A percentile compares a stretch with the other conserved stretches of the same genome.
phyloP scores from a whole-genome alignment of 2,888 invertebrate species.

The Argyresthia goedartella region DNA sequence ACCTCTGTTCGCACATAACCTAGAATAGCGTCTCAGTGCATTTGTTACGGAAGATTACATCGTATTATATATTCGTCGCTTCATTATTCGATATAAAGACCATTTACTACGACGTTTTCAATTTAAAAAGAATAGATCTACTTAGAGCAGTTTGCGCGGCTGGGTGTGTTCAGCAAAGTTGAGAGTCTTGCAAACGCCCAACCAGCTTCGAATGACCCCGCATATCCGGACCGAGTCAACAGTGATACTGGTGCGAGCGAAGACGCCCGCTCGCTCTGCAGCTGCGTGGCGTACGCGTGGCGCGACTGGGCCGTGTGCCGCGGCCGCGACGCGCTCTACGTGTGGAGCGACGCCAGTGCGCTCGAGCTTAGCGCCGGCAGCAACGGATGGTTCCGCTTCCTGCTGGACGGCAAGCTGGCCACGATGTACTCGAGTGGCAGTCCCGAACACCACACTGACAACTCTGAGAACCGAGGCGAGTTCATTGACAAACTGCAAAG shows the following conservation, averaged over 20 bases:
- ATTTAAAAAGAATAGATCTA: too few relatives aligned
- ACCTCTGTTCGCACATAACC: too few relatives aligned
- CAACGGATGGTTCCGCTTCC: conserved; percentile 99
- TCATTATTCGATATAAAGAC: too few relatives aligned
- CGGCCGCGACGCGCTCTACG: conserved; percentile 97
- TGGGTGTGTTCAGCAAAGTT: conserved; percentile 98
- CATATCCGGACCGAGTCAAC: neutral
- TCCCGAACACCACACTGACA: conserved; percentile 96
- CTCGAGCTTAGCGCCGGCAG: conserved; percentile 97
- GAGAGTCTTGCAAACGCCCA: conserved; percentile 81
- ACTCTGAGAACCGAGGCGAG: conserved; percentile 96
- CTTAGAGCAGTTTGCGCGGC: conserved; percentile 94
- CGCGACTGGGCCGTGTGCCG: conserved; percentile 96
- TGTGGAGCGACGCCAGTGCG: conserved; percentile 98
- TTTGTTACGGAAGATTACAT: too few relatives aligned
- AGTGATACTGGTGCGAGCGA: conserved; percentile 40
- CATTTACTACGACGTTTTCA: too few relatives aligned
- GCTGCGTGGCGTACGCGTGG: conserved; percentile 96
- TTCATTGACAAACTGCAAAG: conserved; percentile 95
- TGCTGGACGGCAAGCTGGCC: conserved; percentile 95
- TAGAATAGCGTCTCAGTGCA: too few relatives aligned
- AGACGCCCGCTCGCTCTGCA: conserved; percentile 89
- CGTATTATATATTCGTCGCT: too few relatives aligned
- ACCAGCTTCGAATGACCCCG: conserved; percentile 50
- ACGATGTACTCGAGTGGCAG: conserved; percentile 99